Percentiles rank a stretch among this genome's conserved stretches.
Conservation (phyloP, 2,888 invertebrate genomes). For the Trachelus troglodyta region DNA sequence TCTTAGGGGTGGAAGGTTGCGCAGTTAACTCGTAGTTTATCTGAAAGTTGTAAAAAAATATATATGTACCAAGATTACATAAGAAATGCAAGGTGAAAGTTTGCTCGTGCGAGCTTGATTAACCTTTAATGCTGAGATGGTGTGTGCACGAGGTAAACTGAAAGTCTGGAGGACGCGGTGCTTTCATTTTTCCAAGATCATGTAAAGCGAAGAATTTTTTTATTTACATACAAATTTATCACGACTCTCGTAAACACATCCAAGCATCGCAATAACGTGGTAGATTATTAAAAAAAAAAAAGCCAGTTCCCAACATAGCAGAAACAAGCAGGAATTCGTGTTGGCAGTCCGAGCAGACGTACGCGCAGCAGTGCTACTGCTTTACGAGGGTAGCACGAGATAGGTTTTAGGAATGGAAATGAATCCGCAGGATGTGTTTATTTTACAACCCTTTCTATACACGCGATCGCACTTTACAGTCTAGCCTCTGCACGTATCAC, state of each 20-base stretch:
- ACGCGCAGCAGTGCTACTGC: background rate
- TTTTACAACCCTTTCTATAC: background rate
- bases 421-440: background rate
- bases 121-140: slow-evolving; percentile 11
- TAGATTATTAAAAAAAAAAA: background rate
- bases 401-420: background rate
- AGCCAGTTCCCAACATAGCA: background rate
- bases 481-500: background rate
- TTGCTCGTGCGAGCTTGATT: slow-evolving; percentile 49
- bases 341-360: background rate
- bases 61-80: slow-evolving; percentile 39
- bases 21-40: slow-evolving; percentile 14
- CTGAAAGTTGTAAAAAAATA: background rate
- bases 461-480: background rate
- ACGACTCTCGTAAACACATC: background rate
- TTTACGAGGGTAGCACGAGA: background rate
- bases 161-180: background rate
- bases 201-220: background rate
- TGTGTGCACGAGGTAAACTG: background rate
- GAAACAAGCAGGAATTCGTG: background rate
- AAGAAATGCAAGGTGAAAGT: slow-evolving; percentile 46
- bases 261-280: background rate
- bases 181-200: background rate
- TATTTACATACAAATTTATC: background rate
- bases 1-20: background rate